Percentiles rank a stretch among this genome's conserved stretches.
Evolutionary conservation across 2,797 vertebrate genomes (phyloP).

Genomic region (Triplophysa yarkandensis): DNA sequence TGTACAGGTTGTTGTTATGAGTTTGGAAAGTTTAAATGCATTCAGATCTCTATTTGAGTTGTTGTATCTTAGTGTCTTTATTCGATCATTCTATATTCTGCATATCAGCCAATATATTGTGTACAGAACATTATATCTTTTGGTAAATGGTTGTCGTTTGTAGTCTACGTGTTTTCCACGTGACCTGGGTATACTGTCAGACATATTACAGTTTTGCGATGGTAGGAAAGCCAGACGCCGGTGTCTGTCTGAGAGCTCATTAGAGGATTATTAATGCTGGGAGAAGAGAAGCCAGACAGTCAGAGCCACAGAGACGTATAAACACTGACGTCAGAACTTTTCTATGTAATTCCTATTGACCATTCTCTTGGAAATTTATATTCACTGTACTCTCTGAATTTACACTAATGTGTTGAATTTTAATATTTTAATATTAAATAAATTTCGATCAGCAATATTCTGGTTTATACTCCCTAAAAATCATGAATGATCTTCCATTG

Average conservation of each 20-base stretch:
- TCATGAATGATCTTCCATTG: too few relatives aligned
- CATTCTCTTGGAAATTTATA: conserved; percentile 5
- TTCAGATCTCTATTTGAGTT: too few relatives aligned
- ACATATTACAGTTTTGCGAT: conserved; percentile 1
- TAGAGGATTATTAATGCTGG: conserved; percentile 69
- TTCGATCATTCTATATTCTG: too few relatives aligned
- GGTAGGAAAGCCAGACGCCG: conserved; percentile 57
- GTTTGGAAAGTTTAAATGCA: not conserved
- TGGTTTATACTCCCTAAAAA: too few relatives aligned
- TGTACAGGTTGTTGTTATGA: not conserved
- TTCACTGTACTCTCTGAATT: not conserved
- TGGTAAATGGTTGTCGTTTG: not conserved
- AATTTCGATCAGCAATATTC: not conserved
- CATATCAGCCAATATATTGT: too few relatives aligned
- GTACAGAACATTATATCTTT: too few relatives aligned
- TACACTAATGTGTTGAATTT: not conserved
- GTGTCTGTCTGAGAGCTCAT: conserved; percentile 70
- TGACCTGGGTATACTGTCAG: not conserved
- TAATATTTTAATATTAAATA: not conserved
- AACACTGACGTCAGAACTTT: conserved; percentile 17
- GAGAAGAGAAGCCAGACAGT: conserved; percentile 38
- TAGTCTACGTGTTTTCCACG: not conserved
- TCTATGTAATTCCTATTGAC: not conserved
- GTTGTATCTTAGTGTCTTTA: too few relatives aligned
- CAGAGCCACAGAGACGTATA: conserved; percentile 13